These are phyloP conservation scores for Heterocephalus glaber DNA, from an alignment of 2,113 vertebrate species.

Conservation along the genomic window DNA sequence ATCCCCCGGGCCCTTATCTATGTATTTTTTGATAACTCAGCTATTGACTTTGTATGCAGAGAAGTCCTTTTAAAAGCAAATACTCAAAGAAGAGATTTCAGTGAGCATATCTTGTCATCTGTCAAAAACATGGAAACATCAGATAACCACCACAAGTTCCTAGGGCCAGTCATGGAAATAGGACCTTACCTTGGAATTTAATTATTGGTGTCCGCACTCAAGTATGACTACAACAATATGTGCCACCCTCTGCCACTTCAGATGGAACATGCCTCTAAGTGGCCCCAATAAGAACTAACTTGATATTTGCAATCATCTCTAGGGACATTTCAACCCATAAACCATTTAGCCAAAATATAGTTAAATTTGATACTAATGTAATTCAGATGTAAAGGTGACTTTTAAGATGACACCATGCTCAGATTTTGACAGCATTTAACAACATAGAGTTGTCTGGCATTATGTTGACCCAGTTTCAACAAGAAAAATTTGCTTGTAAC, in stretches of 20 bases:
- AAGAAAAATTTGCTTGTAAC: background rate
- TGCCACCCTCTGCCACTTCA: background rate
- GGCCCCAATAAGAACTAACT: background rate
- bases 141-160: background rate
- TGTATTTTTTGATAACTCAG: background rate
- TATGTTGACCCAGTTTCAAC: background rate
- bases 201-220: background rate
- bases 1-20: too few species aligned
- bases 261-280: background rate
- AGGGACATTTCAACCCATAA: background rate
- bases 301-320: background rate
- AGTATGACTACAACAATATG: background rate
- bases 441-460: background rate
- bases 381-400: background rate
- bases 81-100: background rate
- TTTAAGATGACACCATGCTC: background rate
- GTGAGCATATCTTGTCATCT: background rate
- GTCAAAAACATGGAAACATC: background rate
- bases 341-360: background rate
- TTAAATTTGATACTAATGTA: background rate
- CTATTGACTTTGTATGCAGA: background rate
- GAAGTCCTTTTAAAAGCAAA: slow-evolving; percentile 36
- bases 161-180: background rate
- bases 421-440: slow-evolving; percentile 3
- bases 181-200: background rate